Base-by-base conservation (phyloP, 2,888 invertebrate species). In the Taenaris catops region DNA sequence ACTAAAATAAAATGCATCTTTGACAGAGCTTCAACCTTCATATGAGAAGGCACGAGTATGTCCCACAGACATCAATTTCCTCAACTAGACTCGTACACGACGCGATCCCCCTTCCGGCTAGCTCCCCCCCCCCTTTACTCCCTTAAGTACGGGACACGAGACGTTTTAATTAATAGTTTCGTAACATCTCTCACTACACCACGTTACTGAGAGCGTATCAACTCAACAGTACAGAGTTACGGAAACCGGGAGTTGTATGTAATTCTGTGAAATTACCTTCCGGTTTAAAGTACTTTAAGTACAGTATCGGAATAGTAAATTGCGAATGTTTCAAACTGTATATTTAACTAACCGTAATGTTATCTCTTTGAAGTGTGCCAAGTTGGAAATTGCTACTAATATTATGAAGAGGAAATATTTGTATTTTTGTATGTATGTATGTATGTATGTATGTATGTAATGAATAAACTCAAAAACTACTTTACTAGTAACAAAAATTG, bases 281-380 rank as follows among this genome's bases (percentile, higher is more conserved):
- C 14, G 14, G 31, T 31, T 21, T 21, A 10, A 29, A 20, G 31
- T 16, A 23, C 31, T 31, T 12, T 21, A 27, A 28, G 19, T 28
- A 19, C 27, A 18, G 28, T 21, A 29, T 29, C 28, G 20, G 28
- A n/a, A n/a, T n/a, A n/a, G n/a, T n/a, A n/a, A n/a, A n/a, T n/a
- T n/a, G n/a, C n/a, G n/a, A n/a, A n/a, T 14, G 4, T 14, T 14
- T 14, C 14, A 14, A 14, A 14, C n/a, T n/a, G n/a, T n/a, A n/a
- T n/a, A n/a, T n/a, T n/a, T n/a, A n/a, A n/a, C n/a, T n/a, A n/a
- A n/a, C n/a, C n/a, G n/a, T n/a, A n/a, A n/a, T n/a, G n/a, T n/a
- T n/a, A n/a, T n/a, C n/a, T n/a, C n/a, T n/a, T n/a, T n/a, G n/a
- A n/a, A n/a, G n/a, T n/a, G n/a, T n/a, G n/a, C n/a, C n/a, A n/a